Percentiles rank a stretch among this genome's conserved stretches.
These are phyloP conservation scores for Magallana nippona DNA, from an alignment of 2,888 invertebrate genomes.

Conservation along the genomic window DNA sequence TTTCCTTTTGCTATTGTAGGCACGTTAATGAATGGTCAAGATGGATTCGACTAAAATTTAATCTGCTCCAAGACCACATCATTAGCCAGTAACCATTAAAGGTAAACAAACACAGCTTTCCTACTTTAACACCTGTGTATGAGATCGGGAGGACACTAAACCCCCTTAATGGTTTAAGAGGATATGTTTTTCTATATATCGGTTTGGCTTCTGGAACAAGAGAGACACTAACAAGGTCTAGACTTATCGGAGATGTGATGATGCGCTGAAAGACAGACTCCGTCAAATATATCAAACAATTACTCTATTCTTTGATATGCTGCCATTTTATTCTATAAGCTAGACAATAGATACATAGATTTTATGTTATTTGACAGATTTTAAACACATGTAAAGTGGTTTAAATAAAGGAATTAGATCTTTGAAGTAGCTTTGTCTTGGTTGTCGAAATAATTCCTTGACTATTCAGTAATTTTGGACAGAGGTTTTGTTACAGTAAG, in stretches of 20 bases:
- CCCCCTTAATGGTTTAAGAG: conserved; percentile 28
- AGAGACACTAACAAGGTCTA: background rate
- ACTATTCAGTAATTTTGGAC: background rate
- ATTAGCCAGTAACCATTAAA: conserved; percentile 15
- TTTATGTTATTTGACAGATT: background rate
- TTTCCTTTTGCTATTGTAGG: background rate
- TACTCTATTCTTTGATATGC: background rate
- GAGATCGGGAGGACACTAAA: background rate
- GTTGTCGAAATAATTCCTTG: background rate
- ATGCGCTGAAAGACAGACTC: background rate
- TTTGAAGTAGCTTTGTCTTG: background rate
- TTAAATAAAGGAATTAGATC: conserved; percentile 4
- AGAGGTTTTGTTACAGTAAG: background rate
- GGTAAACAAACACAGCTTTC: conserved; percentile 2
- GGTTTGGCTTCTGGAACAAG: conserved; percentile 2
- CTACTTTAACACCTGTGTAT: conserved; percentile 8
- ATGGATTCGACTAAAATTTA: background rate
- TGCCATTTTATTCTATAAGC: background rate
- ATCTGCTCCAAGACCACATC: conserved; percentile 22
- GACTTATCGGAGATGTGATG: background rate
- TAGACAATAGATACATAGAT: background rate
- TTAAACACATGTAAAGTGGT: background rate
- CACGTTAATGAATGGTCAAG: conserved; percentile 27
- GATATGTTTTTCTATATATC: background rate
- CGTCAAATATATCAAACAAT: background rate